phyloP scores from a whole-genome alignment of 37 sponge, comb jelly and placozoan species.

The Diacarnus erythraeanus region DNA sequence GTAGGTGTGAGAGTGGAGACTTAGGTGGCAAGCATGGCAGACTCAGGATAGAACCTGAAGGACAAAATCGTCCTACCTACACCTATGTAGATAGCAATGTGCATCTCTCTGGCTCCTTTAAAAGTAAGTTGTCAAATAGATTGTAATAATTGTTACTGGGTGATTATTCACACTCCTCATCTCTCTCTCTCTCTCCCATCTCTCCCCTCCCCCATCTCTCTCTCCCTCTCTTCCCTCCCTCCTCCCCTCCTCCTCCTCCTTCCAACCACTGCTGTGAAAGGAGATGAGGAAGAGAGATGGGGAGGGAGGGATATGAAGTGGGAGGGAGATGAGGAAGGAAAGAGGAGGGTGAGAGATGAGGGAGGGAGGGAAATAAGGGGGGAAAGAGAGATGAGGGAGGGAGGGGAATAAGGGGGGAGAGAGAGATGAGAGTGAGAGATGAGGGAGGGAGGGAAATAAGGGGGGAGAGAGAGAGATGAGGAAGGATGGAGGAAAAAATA shows the following conservation, averaged over 20 bases:
- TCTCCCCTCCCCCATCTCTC: no score
- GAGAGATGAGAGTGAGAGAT: neutral
- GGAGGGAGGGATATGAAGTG: neutral
- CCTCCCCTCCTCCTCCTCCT: no score
- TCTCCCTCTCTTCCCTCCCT: no score
- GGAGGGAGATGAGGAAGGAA: constrained; percentile 1
- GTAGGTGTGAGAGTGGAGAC: constrained; percentile 72
- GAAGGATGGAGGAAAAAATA: neutral
- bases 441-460: constrained; percentile 2
- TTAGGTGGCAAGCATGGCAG: constrained; percentile 56
- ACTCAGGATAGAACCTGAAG: constrained; percentile 32
- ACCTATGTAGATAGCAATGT: constrained; percentile 43
- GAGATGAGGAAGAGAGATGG: constrained; percentile 8
- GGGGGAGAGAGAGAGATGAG: neutral
- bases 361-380: neutral
- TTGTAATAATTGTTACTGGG: no score
- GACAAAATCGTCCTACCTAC: constrained; percentile 13
- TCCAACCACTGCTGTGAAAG: no score
- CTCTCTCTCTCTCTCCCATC: no score
- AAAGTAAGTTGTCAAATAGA: no score
- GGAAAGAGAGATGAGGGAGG: neutral
- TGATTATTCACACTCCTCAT: no score
- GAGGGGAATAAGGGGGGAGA: neutral
- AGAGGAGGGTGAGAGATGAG: neutral
- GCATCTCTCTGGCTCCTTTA: constrained; percentile 31